Percentiles rank a stretch among this genome's conserved stretches.
Conservation (phyloP, 2,113 vertebrate species). For the Lota lota region DNA sequence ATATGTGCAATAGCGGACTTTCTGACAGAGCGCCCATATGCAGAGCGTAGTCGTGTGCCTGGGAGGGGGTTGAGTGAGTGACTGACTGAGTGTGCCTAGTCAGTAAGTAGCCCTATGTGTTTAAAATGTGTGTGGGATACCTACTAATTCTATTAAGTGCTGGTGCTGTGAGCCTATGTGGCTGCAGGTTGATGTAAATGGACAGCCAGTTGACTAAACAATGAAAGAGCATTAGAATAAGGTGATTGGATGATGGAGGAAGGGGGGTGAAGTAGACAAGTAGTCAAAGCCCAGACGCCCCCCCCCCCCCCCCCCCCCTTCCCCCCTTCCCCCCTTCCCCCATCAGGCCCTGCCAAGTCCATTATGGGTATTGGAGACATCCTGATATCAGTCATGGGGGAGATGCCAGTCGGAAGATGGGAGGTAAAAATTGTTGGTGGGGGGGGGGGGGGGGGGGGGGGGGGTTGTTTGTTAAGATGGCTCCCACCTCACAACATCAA, state of each 20-base stretch:
- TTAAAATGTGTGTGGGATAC: slow-evolving; percentile 75
- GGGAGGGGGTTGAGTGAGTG: slow-evolving; percentile 31
- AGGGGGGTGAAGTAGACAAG: slow-evolving; percentile 21
- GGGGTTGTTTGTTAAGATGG: slow-evolving; percentile 59
- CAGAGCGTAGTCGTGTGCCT: slow-evolving; percentile 33
- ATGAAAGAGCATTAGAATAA: slow-evolving; percentile 75
- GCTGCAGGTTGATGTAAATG: slow-evolving; percentile 74
- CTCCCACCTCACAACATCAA: slow-evolving; percentile 51
- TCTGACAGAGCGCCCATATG: slow-evolving; percentile 36
- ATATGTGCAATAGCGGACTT: slow-evolving; percentile 16
- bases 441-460: slow-evolving; percentile 18
- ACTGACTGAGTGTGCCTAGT: slow-evolving; percentile 40
- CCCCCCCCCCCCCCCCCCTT: not conserved
- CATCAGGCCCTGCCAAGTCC: slow-evolving; percentile 68
- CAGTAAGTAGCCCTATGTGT: slow-evolving; percentile 59
- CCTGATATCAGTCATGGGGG: slow-evolving; percentile 51
- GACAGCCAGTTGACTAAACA: slow-evolving; percentile 72
- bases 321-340: not conserved
- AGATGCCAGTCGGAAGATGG: slow-evolving; percentile 35
- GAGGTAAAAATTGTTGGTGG: not conserved
- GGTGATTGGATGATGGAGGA: slow-evolving; percentile 74
- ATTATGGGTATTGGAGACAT: slow-evolving; percentile 76
- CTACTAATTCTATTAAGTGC: slow-evolving; percentile 80
- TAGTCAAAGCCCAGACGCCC: slow-evolving; percentile 47
- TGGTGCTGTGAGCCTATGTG: slow-evolving; percentile 44